phyloP scores from a whole-genome alignment of 2,888 invertebrate genomes.

The Agapetus fuscipes region DNA sequence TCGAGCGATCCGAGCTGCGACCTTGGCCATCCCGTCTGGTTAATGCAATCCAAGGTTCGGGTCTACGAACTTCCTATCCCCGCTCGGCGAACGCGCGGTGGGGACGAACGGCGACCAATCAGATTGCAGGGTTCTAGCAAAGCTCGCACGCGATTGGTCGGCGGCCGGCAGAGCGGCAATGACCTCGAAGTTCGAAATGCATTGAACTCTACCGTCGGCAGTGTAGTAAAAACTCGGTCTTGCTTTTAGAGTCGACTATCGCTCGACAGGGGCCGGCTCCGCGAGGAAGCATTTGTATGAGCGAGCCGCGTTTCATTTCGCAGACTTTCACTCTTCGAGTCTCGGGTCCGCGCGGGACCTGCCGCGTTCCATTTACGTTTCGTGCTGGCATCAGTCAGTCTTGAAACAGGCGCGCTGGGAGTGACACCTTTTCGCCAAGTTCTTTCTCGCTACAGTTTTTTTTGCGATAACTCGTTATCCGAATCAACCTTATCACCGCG shows the following conservation, averaged over 20 bases:
- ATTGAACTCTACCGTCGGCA: conserved; percentile 35
- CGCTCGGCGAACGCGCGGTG: conserved; percentile 35
- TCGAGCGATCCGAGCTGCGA: conserved; percentile 47
- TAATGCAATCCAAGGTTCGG: conserved; percentile 81
- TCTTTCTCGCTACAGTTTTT: conserved; percentile 25
- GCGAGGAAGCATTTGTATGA: conserved; percentile 43
- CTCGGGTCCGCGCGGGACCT: conserved; percentile 32
- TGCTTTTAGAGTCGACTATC: conserved; percentile 24
- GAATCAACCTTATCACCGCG: no score
- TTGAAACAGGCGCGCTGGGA: conserved; percentile 25
- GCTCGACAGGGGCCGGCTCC: conserved; percentile 21
- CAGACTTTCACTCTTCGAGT: conserved; percentile 47
- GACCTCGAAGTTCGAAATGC: conserved; percentile 70
- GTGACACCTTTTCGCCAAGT: conserved; percentile 41
- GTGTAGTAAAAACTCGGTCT: conserved; percentile 25
- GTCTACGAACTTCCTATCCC: conserved; percentile 61
- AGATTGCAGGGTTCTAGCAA: conserved; percentile 38
- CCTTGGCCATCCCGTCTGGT: conserved; percentile 60
- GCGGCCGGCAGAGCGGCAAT: conserved; percentile 55
- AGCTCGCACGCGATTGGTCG: conserved; percentile 43
- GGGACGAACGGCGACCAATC: conserved; percentile 29
- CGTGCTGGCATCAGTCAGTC: conserved; percentile 13
- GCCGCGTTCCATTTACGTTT: conserved; percentile 18
- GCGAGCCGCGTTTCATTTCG: conserved; percentile 43
- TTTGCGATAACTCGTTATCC: not conserved